phyloP scores from a whole-genome alignment of 2,797 vertebrate species.

The Diceros bicornis region DNA sequence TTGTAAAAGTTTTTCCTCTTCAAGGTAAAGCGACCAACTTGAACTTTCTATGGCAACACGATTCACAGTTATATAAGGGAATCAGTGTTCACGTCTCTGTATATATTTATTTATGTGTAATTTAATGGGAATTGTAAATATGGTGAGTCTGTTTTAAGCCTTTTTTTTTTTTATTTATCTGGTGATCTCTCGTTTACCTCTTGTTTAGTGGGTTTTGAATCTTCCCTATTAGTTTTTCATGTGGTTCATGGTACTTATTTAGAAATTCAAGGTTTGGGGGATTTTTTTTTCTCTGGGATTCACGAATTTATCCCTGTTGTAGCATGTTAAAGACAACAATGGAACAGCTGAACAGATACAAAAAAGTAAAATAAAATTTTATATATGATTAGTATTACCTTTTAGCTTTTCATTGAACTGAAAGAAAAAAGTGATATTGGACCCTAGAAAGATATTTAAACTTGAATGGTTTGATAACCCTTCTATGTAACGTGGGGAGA shows the following conservation, averaged over 20 bases:
- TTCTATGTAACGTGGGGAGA: slow-evolving; percentile 95
- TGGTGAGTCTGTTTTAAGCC: slow-evolving; percentile 99
- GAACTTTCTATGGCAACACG: slow-evolving; percentile 98
- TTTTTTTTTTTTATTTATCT: slow-evolving; percentile 99
- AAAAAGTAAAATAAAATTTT: slow-evolving; percentile 94
- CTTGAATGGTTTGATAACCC: slow-evolving; percentile 93
- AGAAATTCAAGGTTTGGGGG: slow-evolving; percentile 96
- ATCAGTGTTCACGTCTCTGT: slow-evolving; percentile 99
- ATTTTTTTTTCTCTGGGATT: slow-evolving; percentile 92
- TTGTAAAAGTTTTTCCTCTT: slow-evolving; percentile 94
- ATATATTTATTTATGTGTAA: slow-evolving; percentile 99
- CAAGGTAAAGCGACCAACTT: slow-evolving; percentile 96
- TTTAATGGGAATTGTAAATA: slow-evolving; percentile 99
- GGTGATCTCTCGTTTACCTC: slow-evolving; percentile 97
- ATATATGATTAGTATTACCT: slow-evolving; percentile 93
- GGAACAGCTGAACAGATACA: slow-evolving; percentile 95
- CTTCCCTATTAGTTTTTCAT: slow-evolving; percentile 97
- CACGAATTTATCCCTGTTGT: slow-evolving; percentile 98
- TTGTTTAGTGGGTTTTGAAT: slow-evolving; percentile 99
- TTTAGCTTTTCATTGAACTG: slow-evolving; percentile 93
- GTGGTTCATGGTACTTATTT: slow-evolving; percentile 98
- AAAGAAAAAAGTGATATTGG: slow-evolving; percentile 90
- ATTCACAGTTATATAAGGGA: slow-evolving; percentile 98
- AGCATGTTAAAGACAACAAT: slow-evolving; percentile 98
- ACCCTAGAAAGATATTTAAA: slow-evolving; percentile 91